Base-by-base conservation (phyloP, 2,797 vertebrate species). In the Malurus leucopterus region DNA sequence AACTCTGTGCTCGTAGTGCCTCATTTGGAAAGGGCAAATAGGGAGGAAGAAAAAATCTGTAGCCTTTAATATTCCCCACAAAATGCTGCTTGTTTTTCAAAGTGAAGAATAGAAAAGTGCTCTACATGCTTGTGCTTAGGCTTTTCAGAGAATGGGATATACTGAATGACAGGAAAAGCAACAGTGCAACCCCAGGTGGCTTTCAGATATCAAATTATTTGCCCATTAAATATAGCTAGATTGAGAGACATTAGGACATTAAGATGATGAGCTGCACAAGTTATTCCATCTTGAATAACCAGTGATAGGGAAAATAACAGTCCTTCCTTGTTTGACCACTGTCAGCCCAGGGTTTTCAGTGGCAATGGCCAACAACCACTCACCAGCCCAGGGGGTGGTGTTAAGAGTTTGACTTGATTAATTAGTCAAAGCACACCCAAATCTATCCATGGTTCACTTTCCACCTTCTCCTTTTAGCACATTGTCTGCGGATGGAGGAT, bases 181-280 rank as follows among this genome's bases (percentile, higher is more conserved):
- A 44, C 30, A 69, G 15, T 10, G 23, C 20, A 69, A 85, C 17
- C 19, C 49, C 27, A 68, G 9, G 13, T 88, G n/a, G 36, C 46
- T 91, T 86, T 83, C 3, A 12, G 32, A 43, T 83, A 73, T 54
- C 36, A 82, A 82, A 86, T 92, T 81, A 91, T 84, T 91, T 86
- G 43, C 17, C 40, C 54, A 79, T 84, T 91, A 91, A 86, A 82
- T 71, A 59, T 5, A 78, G 87, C 61, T 49, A 79, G 34, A 29
- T 27, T 75, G 73, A 83, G 47, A 90, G 80, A 77, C 32, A 51
- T 57, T 15, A 38, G 41, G 38, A 51, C 13, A 63, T 8, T 40
- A 53, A 65, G 57, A 68, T 38, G 49, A 85, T 71, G 67, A 90
- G 51, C 34, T 87, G 59, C 59, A 75, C 0, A 0, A 85, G 79